These are phyloP conservation scores for Lampris megalopsis DNA, from an alignment of 2,113 vertebrate species.

Conservation along the genomic window DNA sequence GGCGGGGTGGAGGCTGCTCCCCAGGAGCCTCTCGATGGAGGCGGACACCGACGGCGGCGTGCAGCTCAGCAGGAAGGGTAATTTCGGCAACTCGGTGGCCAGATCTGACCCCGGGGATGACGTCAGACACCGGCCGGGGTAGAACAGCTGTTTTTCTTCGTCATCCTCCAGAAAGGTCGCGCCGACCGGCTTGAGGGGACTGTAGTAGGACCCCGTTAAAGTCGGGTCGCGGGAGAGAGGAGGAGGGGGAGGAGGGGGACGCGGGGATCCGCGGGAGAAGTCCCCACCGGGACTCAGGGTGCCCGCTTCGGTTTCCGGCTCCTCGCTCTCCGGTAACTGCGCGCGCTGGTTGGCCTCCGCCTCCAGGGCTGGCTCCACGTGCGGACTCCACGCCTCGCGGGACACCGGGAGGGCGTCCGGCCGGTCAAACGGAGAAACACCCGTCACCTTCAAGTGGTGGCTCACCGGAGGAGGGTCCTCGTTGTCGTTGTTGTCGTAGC, in stretches of 20 bases:
- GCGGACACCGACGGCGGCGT: slow-evolving; percentile 64
- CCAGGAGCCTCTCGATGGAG: slow-evolving; percentile 80
- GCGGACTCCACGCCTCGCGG: slow-evolving; percentile 65
- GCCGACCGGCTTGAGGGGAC: slow-evolving; percentile 87
- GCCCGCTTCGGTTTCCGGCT: slow-evolving; percentile 57
- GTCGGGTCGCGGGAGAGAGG: slow-evolving; percentile 32
- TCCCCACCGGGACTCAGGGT: slow-evolving; percentile 45
- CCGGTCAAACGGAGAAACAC: slow-evolving; percentile 17
- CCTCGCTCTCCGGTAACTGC: slow-evolving; percentile 69
- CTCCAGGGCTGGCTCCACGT: slow-evolving; percentile 71
- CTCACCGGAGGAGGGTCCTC: background rate
- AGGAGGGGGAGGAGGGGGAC: slow-evolving; percentile 30
- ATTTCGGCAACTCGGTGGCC: slow-evolving; percentile 56
- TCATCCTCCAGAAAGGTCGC: slow-evolving; percentile 61
- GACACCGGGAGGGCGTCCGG: slow-evolving; percentile 27
- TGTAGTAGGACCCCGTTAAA: slow-evolving; percentile 73
- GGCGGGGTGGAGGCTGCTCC: slow-evolving; percentile 43
- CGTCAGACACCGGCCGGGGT: slow-evolving; percentile 82
- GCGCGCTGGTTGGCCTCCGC: slow-evolving; percentile 68
- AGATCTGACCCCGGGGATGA: slow-evolving; percentile 82
- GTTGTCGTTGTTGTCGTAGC: slow-evolving; percentile 50
- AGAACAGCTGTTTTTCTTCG: slow-evolving; percentile 65
- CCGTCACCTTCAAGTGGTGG: background rate
- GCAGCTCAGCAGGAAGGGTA: slow-evolving; percentile 84
- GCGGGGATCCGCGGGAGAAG: slow-evolving; percentile 57